phyloP scores from a whole-genome alignment of 2,888 invertebrate species.

The Sicus ferrugineus region DNA sequence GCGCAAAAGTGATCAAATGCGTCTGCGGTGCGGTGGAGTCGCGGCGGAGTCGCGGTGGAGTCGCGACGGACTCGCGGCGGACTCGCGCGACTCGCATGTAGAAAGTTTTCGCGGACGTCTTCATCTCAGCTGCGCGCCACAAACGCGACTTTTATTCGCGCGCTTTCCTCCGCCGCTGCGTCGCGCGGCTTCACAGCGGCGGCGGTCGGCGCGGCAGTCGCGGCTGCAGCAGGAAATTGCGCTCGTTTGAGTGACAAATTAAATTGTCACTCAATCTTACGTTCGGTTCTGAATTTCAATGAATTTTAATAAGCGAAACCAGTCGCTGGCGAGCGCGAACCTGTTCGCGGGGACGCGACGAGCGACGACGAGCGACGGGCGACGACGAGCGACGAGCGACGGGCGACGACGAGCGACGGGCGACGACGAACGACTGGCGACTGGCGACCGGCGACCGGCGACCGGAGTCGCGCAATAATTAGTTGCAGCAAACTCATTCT shows the following conservation, averaged over 20 bases:
- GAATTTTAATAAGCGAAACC: constrained; percentile 20
- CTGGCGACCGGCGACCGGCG: not conserved
- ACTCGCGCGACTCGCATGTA: too few species aligned
- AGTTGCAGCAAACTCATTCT: not conserved
- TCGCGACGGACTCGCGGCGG: too few species aligned
- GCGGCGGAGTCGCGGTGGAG: too few species aligned
- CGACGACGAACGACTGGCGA: not conserved
- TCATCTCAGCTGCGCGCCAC: not conserved
- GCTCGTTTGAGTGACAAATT: constrained; percentile 30
- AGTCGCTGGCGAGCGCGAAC: not conserved
- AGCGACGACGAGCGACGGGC: too few species aligned
- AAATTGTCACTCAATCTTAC: constrained; percentile 30
- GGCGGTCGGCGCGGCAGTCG: not conserved
- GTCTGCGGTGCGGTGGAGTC: constrained; percentile 8
- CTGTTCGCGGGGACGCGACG: not conserved
- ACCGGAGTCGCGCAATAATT: not conserved
- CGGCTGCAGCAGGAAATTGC: constrained; percentile 21
- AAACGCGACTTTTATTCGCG: too few species aligned
- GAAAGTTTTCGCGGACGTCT: constrained; percentile 14
- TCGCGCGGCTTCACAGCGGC: not conserved
- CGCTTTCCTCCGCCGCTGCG: not conserved
- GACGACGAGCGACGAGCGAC: not conserved
- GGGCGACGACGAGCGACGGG: not conserved
- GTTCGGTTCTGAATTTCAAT: constrained; percentile 11
- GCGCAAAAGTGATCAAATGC: constrained; percentile 27